Evolutionary conservation across 2,797 vertebrate genomes (phyloP).

Genomic region (Alectoris magna): DNA sequence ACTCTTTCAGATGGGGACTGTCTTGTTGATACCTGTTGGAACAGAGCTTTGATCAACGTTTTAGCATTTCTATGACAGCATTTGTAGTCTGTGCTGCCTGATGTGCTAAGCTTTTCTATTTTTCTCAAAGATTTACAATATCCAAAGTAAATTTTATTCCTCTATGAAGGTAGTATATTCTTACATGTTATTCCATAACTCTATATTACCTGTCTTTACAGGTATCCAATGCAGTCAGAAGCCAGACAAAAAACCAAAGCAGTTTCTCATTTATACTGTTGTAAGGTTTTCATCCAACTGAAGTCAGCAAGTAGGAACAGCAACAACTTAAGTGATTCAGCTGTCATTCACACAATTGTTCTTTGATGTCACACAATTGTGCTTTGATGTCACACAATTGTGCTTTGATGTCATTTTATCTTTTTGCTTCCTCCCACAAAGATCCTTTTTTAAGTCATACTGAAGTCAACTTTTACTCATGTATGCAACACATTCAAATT

Average conservation of each 20-base stretch:
- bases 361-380: background rate
- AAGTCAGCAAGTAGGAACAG: background rate
- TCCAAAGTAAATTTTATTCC: background rate
- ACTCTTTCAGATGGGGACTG: background rate
- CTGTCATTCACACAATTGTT: background rate
- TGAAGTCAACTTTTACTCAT: background rate
- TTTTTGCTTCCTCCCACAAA: background rate
- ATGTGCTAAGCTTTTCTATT: background rate
- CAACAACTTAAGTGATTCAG: background rate
- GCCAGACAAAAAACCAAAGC: background rate
- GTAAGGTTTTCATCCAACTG: background rate
- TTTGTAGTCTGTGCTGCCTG: background rate
- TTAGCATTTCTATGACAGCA: background rate
- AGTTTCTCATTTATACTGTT: background rate
- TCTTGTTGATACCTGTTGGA: background rate
- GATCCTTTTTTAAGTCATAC: constrained; percentile 9
- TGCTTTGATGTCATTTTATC: background rate
- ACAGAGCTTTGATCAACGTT: background rate
- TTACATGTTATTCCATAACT: background rate
- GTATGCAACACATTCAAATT: background rate
- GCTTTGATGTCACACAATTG: background rate
- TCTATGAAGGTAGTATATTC: background rate
- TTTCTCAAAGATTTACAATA: background rate
- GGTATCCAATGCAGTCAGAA: background rate
- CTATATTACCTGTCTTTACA: background rate